Conservation (phyloP, 2,888 invertebrate genomes). For the Capitulum mitella region DNA sequence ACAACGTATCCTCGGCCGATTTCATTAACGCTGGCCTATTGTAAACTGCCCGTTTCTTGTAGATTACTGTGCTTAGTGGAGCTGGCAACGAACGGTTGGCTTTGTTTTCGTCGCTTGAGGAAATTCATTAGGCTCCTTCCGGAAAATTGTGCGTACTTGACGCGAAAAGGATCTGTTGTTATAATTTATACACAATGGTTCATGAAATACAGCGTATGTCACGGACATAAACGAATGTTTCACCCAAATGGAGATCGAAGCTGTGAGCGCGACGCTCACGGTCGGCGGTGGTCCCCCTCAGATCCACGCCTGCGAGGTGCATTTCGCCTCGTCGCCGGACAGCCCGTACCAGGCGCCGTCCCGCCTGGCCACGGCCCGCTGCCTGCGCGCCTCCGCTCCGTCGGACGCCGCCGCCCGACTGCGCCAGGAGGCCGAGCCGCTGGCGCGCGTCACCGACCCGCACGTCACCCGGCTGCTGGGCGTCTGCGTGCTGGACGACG, state of each 20-base stretch:
- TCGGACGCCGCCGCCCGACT: neutral
- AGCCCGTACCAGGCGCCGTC: conserved; percentile 16
- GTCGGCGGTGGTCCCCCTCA: neutral
- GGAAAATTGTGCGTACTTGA: neutral
- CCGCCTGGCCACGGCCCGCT: conserved; percentile 6
- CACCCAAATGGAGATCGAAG: neutral
- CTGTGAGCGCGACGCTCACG: neutral
- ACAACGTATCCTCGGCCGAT: neutral
- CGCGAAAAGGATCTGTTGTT: neutral
- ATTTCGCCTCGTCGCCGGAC: conserved; percentile 1
- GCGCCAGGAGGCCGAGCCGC: neutral
- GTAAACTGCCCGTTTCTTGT: too few species aligned
- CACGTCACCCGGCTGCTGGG: conserved; percentile 10
- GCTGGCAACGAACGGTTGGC: too few species aligned
- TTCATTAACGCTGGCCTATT: too few species aligned
- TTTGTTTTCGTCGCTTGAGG: too few species aligned
- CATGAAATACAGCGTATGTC: neutral
- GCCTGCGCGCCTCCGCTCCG: neutral
- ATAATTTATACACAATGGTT: neutral
- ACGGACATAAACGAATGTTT: neutral
- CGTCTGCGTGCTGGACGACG: neutral
- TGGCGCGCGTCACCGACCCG: neutral
- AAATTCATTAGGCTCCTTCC: neutral
- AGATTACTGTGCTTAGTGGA: too few species aligned
- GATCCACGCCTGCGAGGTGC: conserved; percentile 9